Evolutionary conservation across 2,888 invertebrate genomes (phyloP), one percentile per base, ranked within the genome.

Genomic region (Brachypalpus laphriformis): DNA sequence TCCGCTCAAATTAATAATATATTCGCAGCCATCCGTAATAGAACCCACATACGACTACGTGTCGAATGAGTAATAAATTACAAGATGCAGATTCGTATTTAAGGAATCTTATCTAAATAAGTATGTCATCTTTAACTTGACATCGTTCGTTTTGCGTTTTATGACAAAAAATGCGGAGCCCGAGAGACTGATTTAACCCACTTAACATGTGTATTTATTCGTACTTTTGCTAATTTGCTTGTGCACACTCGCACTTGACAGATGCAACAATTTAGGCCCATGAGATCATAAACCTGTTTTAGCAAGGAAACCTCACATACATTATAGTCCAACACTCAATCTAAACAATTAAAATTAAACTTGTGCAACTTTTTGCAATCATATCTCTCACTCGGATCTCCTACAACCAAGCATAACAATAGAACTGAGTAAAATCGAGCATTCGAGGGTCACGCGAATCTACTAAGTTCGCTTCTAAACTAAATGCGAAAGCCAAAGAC

Each of bases 271-370:
- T 74, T 72, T 83, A 68, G 56, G 40, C 9, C 49, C 11, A 77
- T 82, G 82, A 82, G 77, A 82, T 82, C 82, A 82, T 72, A 57
- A 25, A 65, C 37, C 54, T 28, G 47, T 70, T 70, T 74, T 63
- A 75, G 70, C 37, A 37, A 14, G 22, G 11, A 54, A 25, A 25
- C 18, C 37, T 34, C n/a, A 31, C 37, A 42, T 22, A 47, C 6
- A 5, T 28, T 8, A 34, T 11, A 2, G 11, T n/a, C 40, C 31
- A 56, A 20, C 14, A 57, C 42, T 76, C 76, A 76, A 82, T 82
- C 61, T 47, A 57, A 70, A 51, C 76, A 82, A 76, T 82, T 82
- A 57, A 76, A 82, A 76, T 74, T 59, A 66, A 68, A 31, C 65
- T 74, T 63, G 75, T 75, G 68, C 68, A 75, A 66, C 51, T 75